Base-by-base conservation (phyloP, 2,888 invertebrate genomes). In the Xestia c-nigrum region DNA sequence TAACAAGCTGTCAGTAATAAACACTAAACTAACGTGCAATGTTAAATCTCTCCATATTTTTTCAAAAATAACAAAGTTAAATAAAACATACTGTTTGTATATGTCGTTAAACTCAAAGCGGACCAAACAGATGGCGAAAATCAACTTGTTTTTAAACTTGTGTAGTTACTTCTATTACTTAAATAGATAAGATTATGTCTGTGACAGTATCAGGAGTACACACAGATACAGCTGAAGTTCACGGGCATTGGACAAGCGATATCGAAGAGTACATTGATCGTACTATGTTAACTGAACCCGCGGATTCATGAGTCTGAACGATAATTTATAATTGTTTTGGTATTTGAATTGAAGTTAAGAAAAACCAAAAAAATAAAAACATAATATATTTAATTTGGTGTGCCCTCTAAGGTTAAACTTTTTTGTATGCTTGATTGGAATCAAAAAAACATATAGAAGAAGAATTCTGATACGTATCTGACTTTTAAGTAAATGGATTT, bases 181-280 rank as follows among this genome's bases (percentile, higher is more conserved):
- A 65, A 59, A 73, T 64, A 76, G 84, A 88, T 84, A 84, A 84
- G 71, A 79, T 38, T 76, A 64, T 72, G 57, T 74, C 46, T 85
- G 83, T 87, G 83, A 88, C 88, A 84, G 76, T 85, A 83, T 84
- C 79, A 81, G 76, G 68, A 80, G 75, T 72, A 73, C 43, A 43
- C 73, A 84, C 76, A 86, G 84, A 86, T 82, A 83, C 85, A 72
- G 38, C 63, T 74, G 76, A 83, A 89, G 88, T 89, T 89, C 87
- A 89, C 68, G 87, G 89, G 59, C 81, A 80, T 24, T 59, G 63
- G 59, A 31, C 70, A 69, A 69, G 57, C 68, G 79, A 82, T 76
- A 84, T 72, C 86, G 86, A 76, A 78, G 76, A 83, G 85, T 82
- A 85, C 87, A 85, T 87, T 87, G 84, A 87, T 90, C 88, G 83